phyloP scores from a whole-genome alignment of 2,888 invertebrate species.

The Petrolisthes manimaculis region DNA sequence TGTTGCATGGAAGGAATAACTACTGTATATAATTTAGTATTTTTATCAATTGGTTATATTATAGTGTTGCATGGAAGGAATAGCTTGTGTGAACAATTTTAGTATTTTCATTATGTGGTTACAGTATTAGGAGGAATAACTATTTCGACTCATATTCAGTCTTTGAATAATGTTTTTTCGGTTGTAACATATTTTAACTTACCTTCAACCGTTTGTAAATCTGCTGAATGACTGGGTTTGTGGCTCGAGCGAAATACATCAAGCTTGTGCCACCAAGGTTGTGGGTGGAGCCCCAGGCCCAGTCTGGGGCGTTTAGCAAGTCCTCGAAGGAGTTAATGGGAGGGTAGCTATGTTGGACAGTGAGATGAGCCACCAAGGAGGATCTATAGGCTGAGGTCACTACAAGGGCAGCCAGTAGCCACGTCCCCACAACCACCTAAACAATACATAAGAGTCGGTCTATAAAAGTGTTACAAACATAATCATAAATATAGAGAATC shows the following conservation, averaged over 20 bases:
- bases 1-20: no score
- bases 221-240: not conserved
- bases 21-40: not conserved
- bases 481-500: no score
- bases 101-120: no score
- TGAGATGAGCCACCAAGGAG: conserved; percentile 22
- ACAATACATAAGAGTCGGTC: no score
- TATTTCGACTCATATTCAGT: not conserved
- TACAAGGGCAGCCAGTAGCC: conserved; percentile 4
- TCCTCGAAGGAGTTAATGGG: conserved; percentile 30
- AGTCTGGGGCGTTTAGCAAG: not conserved
- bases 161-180: no score
- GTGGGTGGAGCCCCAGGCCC: conserved; percentile 1
- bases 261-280: not conserved
- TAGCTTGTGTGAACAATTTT: not conserved
- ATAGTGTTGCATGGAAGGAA: no score
- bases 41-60: no score
- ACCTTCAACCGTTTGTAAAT: not conserved
- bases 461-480: no score
- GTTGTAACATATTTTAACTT: not conserved
- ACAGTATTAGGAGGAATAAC: not conserved
- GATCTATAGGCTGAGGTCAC: conserved; percentile 21
- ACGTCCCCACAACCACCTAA: conserved; percentile 14
- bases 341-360: not conserved
- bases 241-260: not conserved